Base-by-base conservation (phyloP, 2,888 invertebrate species). In the Drosophila eohydei region DNA sequence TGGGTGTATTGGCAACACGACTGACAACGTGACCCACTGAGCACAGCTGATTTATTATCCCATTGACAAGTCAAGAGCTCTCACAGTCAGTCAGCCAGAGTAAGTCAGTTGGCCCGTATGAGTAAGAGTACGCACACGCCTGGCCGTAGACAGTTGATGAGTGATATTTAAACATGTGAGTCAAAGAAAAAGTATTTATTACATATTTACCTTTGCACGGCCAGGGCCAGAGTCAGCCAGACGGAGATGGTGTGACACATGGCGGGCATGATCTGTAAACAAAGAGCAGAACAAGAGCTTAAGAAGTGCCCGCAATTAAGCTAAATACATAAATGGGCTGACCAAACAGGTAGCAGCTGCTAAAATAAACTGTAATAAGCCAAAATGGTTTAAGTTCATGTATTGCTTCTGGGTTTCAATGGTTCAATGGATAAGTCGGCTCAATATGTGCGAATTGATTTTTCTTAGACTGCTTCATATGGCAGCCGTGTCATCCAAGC, bases 221-320 rank as follows among this genome's bases (percentile, higher is more conserved):
- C 98, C 71, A 98, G 93, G 0, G 97, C 96, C 78, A 98, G 94
- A 0, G 98, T 98, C 83, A 98, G 93, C 98, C 98, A 98, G 73
- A 98, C 97, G 81, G 97, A 97, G 5, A 98, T 97, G 5, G 98
- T 98, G 93, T 98, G 98, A 92, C 98, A 98, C 93, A 97, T 95
- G 28, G 96, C 96, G 28, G 97, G 97, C 79, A 97, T 88, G 67
- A 92, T 89, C 93, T 93, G 90, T 8, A 91, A 91, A 66, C 44
- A 73, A 54, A 30, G 28, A 40, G 5, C 28, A 61, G 14, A 16
- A 36, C 38, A 26, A n/a, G 6, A 11, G n/a, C 28, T 38, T 54
- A 40, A n/a, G 16, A 11, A 12, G 12, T 34, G 21, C 3, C 51
- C 14, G 34, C 21, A 34, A 52, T 26, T 36, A 36, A 14, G 8